Evolutionary conservation across 1,140 invertebrate genomes (phyloP).

Genomic region (Cryptotermes secundus): DNA sequence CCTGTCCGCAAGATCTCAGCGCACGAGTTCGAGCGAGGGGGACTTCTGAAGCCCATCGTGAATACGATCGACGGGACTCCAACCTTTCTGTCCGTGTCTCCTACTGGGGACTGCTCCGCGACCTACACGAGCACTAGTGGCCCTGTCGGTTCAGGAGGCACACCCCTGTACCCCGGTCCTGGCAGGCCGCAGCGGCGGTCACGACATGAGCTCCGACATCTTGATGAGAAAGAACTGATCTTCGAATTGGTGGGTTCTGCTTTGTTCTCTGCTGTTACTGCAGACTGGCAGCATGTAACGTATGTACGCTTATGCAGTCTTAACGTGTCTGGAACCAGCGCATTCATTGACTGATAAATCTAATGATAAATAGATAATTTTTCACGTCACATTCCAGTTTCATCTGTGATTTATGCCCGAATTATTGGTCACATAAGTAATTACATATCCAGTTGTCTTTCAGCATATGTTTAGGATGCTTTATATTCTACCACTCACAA

Average conservation of each 20-base stretch:
- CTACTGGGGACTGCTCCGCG: conserved; percentile 44
- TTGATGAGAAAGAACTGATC: conserved; percentile 93
- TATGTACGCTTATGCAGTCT: too few species aligned
- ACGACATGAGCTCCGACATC: conserved; percentile 77
- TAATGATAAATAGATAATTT: too few species aligned
- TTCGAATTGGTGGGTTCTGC: conserved; percentile 78
- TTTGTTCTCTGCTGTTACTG: too few species aligned
- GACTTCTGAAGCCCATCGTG: conserved; percentile 86
- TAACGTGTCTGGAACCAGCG: too few species aligned
- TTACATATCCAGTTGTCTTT: too few species aligned
- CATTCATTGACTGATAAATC: too few species aligned
- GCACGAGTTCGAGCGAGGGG: conserved; percentile 91
- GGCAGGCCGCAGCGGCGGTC: conserved; percentile 65
- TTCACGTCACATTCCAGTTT: too few species aligned
- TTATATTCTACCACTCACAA: too few species aligned
- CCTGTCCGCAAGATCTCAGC: conserved; percentile 94
- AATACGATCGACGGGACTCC: conserved; percentile 82
- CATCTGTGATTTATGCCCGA: too few species aligned
- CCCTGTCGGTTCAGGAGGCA: conserved; percentile 24
- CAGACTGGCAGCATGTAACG: too few species aligned
- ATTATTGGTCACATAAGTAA: too few species aligned
- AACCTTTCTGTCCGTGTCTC: conserved; percentile 73
- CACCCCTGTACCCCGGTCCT: conserved; percentile 39
- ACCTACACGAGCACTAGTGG: neutral
- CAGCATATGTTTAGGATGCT: too few species aligned